Evolutionary conservation across 2,113 vertebrate species (phyloP).

Genomic region (Rissa tridactyla): DNA sequence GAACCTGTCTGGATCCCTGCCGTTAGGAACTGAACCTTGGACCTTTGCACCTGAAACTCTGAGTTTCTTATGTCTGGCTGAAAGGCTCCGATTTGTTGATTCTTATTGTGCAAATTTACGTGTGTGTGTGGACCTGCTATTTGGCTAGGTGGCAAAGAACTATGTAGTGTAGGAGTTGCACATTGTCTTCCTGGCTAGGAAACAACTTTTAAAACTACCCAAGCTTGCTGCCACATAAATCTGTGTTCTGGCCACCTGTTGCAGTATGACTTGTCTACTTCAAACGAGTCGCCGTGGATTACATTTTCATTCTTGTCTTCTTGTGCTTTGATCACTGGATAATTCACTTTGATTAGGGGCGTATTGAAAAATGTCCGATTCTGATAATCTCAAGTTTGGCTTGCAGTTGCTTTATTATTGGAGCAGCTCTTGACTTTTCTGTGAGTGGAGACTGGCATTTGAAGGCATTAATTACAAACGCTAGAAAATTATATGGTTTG

Average conservation of each 20-base stretch:
- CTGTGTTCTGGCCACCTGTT: conserved; percentile 16
- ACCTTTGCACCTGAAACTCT: background rate
- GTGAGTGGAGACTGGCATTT: background rate
- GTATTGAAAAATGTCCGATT: background rate
- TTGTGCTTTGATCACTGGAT: background rate
- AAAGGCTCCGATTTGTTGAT: background rate
- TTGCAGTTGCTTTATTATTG: background rate
- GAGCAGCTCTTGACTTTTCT: background rate
- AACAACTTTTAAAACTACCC: background rate
- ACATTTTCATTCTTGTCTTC: background rate
- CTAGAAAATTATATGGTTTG: background rate
- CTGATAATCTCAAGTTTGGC: background rate
- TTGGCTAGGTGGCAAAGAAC: background rate
- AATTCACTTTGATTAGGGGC: background rate
- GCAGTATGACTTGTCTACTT: background rate
- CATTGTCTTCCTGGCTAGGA: background rate
- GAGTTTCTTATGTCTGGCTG: background rate
- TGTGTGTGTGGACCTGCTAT: background rate
- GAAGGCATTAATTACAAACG: background rate
- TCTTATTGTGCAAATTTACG: accelerated
- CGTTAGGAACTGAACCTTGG: background rate
- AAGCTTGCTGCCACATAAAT: background rate
- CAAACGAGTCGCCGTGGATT: background rate
- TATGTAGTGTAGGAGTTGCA: accelerated
- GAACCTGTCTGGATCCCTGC: background rate